These are phyloP conservation scores for Dascillus cervinus DNA, from an alignment of 2,888 invertebrate genomes.

Conservation along the genomic window DNA sequence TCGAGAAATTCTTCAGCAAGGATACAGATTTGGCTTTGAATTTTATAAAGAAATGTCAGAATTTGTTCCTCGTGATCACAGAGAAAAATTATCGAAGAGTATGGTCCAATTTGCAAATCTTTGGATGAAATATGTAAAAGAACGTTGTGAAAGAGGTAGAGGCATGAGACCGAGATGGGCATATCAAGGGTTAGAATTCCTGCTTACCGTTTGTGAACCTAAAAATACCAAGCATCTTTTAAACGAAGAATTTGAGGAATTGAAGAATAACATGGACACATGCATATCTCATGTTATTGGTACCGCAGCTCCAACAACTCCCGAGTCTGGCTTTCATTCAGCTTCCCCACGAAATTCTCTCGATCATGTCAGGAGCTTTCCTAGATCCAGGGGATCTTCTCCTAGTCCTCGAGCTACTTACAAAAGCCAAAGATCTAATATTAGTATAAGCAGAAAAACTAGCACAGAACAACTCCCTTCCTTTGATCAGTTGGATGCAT, in stretches of 20 bases:
- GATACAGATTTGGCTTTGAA: constrained; percentile 87
- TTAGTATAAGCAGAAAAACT: constrained; percentile 29
- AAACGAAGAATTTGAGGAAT: constrained; percentile 70
- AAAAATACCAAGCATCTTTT: constrained; percentile 68
- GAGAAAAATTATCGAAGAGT: constrained; percentile 47
- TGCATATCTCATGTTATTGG: constrained; percentile 78
- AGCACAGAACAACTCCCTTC: constrained; percentile 33
- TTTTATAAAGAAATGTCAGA: constrained; percentile 67
- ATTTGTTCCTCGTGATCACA: constrained; percentile 45
- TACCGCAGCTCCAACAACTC: constrained; percentile 33
- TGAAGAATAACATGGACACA: constrained; percentile 73
- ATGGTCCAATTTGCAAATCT: constrained; percentile 65
- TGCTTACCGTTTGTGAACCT: constrained; percentile 79
- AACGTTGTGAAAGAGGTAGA: constrained; percentile 74
- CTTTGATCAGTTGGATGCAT: constrained; percentile 7
- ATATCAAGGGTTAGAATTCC: constrained; percentile 79
- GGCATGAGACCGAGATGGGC: constrained; percentile 84
- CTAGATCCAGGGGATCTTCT: constrained; percentile 36
- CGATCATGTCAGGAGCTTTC: constrained; percentile 28
- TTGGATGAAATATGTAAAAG: constrained; percentile 86
- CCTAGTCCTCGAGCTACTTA: constrained; percentile 38
- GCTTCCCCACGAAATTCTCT: constrained; percentile 33
- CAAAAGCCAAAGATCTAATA: constrained; percentile 34
- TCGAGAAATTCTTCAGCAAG: constrained; percentile 74
- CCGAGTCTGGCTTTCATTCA: constrained; percentile 36